A percentile compares a stretch with the other conserved stretches of the same genome.
phyloP scores from a whole-genome alignment of 2,888 invertebrate genomes.

The Poecilobothrus nobilitatus region DNA sequence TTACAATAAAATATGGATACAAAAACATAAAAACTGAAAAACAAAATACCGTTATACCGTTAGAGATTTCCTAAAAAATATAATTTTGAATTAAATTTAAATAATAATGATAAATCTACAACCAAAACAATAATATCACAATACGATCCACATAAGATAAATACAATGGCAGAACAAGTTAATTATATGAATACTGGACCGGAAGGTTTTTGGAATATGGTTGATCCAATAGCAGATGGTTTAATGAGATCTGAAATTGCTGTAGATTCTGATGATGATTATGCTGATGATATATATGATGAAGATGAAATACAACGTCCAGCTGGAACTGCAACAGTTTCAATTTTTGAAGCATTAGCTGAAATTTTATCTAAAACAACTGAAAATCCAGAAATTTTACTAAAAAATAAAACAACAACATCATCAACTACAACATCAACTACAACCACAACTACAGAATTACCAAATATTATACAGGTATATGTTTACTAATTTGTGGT shows the following conservation, averaged over 20 bases:
- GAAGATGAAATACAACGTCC: constrained; percentile 12
- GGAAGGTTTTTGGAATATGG: constrained; percentile 25
- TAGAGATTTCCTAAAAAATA: not conserved
- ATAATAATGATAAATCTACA: not conserved
- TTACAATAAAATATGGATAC: no score
- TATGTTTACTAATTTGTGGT: constrained; percentile 23
- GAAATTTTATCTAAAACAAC: constrained; percentile 45
- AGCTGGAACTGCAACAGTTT: constrained; percentile 41
- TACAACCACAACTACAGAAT: constrained; percentile 27
- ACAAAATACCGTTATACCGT: no score
- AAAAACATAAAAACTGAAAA: no score
- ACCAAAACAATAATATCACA: no score
- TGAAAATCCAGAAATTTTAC: constrained; percentile 25
- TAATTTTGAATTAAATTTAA: not conserved
- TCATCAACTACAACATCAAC: constrained; percentile 26
- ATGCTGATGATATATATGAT: constrained; percentile 8
- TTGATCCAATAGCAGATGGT: constrained; percentile 27
- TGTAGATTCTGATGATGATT: not conserved
- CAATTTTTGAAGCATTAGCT: constrained; percentile 52
- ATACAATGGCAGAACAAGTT: not conserved
- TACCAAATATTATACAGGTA: constrained; percentile 28
- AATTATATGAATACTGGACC: constrained; percentile 12
- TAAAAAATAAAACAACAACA: constrained; percentile 20
- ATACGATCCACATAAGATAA: not conserved
- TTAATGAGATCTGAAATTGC: constrained; percentile 34